phyloP scores from a whole-genome alignment of 2,888 invertebrate genomes.

The Apodemia hepburni region DNA sequence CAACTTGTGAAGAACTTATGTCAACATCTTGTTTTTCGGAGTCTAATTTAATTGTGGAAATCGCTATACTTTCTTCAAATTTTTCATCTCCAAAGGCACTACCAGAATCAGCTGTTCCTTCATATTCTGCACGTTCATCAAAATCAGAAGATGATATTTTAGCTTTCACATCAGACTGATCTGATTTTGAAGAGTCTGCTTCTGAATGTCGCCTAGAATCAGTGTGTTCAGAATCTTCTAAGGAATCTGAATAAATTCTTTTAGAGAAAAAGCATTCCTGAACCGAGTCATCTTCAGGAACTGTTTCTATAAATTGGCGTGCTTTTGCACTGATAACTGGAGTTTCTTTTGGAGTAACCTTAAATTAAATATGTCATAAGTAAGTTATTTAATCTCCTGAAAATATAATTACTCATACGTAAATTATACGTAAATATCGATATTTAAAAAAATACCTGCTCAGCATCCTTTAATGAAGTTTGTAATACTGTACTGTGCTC shows the following conservation, averaged over 20 bases:
- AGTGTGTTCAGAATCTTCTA: conserved; percentile 74
- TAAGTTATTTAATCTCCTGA: neutral
- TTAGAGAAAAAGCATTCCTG: conserved; percentile 78
- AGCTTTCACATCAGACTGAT: conserved; percentile 70
- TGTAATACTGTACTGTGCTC: conserved; percentile 49
- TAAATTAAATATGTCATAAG: conserved; percentile 17
- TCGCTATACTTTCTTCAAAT: conserved; percentile 70
- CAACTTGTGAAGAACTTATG: conserved; percentile 39
- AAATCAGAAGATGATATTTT: conserved; percentile 74
- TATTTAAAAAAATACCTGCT: conserved; percentile 47
- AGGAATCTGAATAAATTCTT: conserved; percentile 73
- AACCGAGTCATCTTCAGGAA: conserved; percentile 77
- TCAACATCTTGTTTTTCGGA: conserved; percentile 62
- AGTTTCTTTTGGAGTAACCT: conserved; percentile 65
- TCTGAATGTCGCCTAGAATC: conserved; percentile 75
- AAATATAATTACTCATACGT: neutral
- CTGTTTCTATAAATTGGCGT: conserved; percentile 75
- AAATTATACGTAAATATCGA: neutral
- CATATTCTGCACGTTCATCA: conserved; percentile 73
- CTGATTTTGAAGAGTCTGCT: conserved; percentile 74
- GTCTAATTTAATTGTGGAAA: conserved; percentile 59
- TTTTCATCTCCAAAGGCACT: conserved; percentile 75
- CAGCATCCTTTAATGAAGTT: conserved; percentile 39
- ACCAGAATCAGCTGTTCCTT: conserved; percentile 70
- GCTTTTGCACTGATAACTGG: conserved; percentile 76